Percentiles rank a stretch among this genome's conserved stretches.
Evolutionary conservation across 2,888 invertebrate genomes (phyloP).

Genomic region (Ormyrus pomaceus): DNA sequence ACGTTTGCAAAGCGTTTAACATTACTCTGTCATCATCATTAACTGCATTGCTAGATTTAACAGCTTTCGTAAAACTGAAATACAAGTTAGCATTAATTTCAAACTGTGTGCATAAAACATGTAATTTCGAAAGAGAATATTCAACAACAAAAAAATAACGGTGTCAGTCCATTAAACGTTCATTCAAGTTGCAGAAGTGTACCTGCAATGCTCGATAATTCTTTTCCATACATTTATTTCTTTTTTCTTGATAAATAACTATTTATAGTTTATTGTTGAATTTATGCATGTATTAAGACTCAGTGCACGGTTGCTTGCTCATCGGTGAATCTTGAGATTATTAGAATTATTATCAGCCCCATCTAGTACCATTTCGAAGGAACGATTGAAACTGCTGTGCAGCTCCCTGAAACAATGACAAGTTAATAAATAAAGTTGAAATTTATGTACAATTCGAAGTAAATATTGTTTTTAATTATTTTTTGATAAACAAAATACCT

Average conservation of each 20-base stretch:
- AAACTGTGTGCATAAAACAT: neutral
- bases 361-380: slow-evolving; percentile 74
- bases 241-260: neutral
- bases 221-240: neutral
- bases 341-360: slow-evolving; percentile 30
- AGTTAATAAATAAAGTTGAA: too few species aligned
- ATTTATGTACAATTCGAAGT: too few species aligned
- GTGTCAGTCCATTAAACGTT: too few species aligned
- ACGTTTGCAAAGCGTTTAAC: slow-evolving; percentile 70
- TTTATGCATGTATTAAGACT: too few species aligned
- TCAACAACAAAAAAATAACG: neutral
- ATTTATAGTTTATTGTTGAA: too few species aligned
- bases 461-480: too few species aligned
- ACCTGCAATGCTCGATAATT: neutral
- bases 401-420: slow-evolving; percentile 80
- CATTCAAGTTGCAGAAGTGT: too few species aligned
- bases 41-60: neutral
- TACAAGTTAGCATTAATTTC: neutral
- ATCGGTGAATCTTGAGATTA: neutral
- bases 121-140: too few species aligned
- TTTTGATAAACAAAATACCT: too few species aligned
- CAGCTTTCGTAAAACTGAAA: slow-evolving; percentile 5
- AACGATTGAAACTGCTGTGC: slow-evolving; percentile 84
- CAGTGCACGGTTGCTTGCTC: neutral
- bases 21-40: slow-evolving; percentile 28